Evolutionary conservation across 2,888 invertebrate species (phyloP), one percentile per base, ranked within the genome.

Genomic region (Ennomos erosarius): DNA sequence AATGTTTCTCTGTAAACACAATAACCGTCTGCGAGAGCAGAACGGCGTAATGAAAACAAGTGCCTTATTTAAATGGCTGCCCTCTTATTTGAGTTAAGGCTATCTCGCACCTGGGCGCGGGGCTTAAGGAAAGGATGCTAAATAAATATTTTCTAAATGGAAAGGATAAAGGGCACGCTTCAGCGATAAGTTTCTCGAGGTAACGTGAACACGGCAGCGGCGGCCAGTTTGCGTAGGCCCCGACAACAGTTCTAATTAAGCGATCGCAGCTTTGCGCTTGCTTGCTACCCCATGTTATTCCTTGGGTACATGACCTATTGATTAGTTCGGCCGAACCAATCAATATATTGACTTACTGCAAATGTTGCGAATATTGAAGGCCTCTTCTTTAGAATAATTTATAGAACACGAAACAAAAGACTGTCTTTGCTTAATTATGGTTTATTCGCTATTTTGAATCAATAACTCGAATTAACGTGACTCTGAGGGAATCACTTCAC

Each of bases 91-190:
- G 88, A 87, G 88, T 90, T 89, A 82, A 82, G 82, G 81, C 80
- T 84, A 82, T 81, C 82, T 81, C 83, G 82, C 90, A 90, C 90
- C 90, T 90, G 90, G 73, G 85, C 81, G 68, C 78, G 80, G 78
- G 79, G 87, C 88, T 88, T 88, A 87, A 83, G 86, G 85, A 85
- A 86, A 86, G 88, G 88, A 84, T 85, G 87, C 84, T 88, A 84
- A 90, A 88, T 87, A 90, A 90, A 90, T 89, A 90, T 90, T 89
- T 87, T 84, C 87, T 79, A 81, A 88, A 89, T 84, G 85, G 83
- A 84, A 87, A 77, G 87, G 87, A 87, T 87, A 82, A 85, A 85
- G 85, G 86, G 84, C 84, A 85, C 86, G 86, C 81, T 74, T 79
- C 80, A 75, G 76, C 86, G 82, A 86, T 88, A 88, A 88, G 82